Evolutionary conservation across 2,113 vertebrate species (phyloP).

Genomic region (Ceuthmochares aereus): DNA sequence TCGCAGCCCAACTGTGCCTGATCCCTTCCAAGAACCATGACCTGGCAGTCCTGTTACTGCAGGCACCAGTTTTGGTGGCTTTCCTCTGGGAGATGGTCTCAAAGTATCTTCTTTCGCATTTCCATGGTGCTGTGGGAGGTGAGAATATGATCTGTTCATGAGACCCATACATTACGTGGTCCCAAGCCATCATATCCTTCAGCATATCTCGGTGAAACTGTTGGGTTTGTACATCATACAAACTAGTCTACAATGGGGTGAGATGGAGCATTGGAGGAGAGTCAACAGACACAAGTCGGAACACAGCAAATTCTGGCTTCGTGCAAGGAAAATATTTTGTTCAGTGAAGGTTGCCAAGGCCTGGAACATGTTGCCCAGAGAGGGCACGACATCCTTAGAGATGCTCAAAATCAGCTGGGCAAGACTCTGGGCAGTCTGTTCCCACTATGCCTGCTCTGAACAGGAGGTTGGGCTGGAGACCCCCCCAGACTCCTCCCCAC

Average conservation of each 20-base stretch:
- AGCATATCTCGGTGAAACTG: background rate
- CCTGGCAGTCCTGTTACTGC: background rate
- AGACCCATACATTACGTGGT: background rate
- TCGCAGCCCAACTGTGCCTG: background rate
- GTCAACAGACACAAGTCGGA: background rate
- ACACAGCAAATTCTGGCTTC: background rate
- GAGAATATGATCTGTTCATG: background rate
- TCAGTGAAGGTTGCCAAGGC: background rate
- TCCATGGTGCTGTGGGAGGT: background rate
- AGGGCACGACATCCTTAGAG: background rate
- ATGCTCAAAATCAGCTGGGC: background rate
- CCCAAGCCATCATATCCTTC: accelerated
- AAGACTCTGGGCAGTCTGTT: background rate
- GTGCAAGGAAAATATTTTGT: background rate
- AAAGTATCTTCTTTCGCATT: background rate
- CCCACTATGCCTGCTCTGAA: background rate
- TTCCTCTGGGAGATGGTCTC: background rate
- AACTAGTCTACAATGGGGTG: background rate
- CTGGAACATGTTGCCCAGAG: background rate
- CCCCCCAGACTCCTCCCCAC: background rate
- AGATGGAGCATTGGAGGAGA: background rate
- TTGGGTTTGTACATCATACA: background rate
- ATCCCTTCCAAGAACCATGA: background rate
- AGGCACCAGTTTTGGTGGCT: background rate
- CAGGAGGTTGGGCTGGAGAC: background rate